Evolutionary conservation across 1,140 invertebrate genomes (phyloP).

Genomic region (Trichonephila clavipes): DNA sequence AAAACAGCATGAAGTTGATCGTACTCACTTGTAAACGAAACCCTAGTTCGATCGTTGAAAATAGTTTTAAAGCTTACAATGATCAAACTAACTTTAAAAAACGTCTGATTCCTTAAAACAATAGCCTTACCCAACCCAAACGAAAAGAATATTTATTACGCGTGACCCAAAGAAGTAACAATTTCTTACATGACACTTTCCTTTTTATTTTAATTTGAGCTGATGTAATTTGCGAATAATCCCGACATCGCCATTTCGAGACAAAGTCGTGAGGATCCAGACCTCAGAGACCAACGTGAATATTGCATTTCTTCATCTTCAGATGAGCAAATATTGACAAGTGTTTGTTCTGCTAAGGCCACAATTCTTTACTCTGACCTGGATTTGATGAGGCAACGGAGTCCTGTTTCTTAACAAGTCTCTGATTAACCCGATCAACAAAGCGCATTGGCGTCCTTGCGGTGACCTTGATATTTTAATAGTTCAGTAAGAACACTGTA

Average conservation of each 20-base stretch:
- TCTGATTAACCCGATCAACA: constrained; percentile 17
- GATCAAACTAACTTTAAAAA: neutral
- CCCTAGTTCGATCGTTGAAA: no score
- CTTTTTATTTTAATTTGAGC: neutral
- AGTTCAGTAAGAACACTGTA: neutral
- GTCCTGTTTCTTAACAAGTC: constrained; percentile 4
- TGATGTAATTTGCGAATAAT: constrained; percentile 14
- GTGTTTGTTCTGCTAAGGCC: constrained; percentile 13
- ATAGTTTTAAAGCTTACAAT: no score
- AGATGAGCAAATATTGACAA: constrained; percentile 51
- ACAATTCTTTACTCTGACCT: constrained; percentile 39
- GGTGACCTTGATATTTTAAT: constrained; percentile 36
- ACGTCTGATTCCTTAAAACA: neutral
- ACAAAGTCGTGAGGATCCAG: constrained; percentile 6
- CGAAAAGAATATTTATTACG: neutral
- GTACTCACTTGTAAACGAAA: no score
- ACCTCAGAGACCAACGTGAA: neutral
- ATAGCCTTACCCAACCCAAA: neutral
- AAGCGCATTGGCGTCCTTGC: neutral
- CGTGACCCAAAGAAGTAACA: neutral
- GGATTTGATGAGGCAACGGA: constrained; percentile 37
- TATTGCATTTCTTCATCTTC: constrained; percentile 33
- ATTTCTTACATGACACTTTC: neutral
- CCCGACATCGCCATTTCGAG: neutral
- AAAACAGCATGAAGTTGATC: no score